These are phyloP conservation scores for Mactromeris polynyma DNA, from an alignment of 2,888 invertebrate genomes.

Conservation along the genomic window DNA sequence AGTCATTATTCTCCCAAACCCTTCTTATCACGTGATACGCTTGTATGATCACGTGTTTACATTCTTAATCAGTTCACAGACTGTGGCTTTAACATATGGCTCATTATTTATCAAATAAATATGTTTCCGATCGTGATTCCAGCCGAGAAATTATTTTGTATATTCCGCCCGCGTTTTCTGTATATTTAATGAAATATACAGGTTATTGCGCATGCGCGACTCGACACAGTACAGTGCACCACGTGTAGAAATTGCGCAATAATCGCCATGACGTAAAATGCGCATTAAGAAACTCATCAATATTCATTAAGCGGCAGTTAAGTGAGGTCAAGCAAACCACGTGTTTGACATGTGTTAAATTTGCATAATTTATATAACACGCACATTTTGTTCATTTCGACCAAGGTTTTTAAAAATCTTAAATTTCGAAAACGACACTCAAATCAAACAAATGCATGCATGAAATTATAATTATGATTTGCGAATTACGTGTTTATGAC, in stretches of 20 bases:
- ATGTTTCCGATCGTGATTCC: background rate
- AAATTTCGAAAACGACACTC: too few species aligned
- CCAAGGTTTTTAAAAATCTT: too few species aligned
- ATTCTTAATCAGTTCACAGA: background rate
- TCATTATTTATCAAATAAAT: background rate
- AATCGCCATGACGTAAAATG: background rate
- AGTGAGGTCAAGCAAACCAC: too few species aligned
- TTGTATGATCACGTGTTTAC: background rate
- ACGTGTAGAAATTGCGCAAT: background rate
- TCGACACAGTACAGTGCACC: background rate
- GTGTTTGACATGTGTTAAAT: too few species aligned
- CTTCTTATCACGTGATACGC: background rate
- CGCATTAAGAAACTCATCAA: background rate
- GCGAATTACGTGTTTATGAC: too few species aligned
- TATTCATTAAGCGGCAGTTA: background rate
- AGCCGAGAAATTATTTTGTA: background rate
- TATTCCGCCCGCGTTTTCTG: background rate
- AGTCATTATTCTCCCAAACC: background rate
- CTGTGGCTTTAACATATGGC: background rate
- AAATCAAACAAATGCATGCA: too few species aligned
- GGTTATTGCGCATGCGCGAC: background rate
- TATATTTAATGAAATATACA: background rate
- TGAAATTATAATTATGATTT: too few species aligned
- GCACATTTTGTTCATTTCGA: too few species aligned
- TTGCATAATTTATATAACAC: too few species aligned